phyloP scores from a whole-genome alignment of 2,113 vertebrate genomes.

The Engystomops pustulosus region DNA sequence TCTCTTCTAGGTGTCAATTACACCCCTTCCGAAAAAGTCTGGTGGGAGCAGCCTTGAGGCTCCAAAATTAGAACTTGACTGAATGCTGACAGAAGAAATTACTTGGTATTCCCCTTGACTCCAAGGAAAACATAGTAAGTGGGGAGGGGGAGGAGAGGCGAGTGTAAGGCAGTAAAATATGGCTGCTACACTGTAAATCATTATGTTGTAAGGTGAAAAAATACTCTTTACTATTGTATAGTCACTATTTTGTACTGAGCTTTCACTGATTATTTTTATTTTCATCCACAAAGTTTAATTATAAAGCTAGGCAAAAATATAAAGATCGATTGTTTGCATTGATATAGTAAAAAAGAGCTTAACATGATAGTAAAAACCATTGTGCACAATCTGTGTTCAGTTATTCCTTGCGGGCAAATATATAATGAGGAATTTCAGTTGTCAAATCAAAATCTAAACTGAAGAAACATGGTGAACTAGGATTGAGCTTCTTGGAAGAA shows the following conservation, averaged over 20 bases:
- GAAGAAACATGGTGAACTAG: no score
- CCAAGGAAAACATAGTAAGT: conserved; percentile 20
- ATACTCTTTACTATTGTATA: background rate
- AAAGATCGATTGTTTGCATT: no score
- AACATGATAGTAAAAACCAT: no score
- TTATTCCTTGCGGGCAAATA: no score
- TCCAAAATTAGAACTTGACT: conserved; percentile 50
- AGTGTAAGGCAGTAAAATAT: background rate
- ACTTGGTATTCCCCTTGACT: conserved; percentile 32
- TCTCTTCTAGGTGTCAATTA: conserved; percentile 38
- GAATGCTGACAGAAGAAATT: conserved; percentile 54
- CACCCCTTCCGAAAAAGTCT: conserved; percentile 50
- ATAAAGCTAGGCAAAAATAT: no score
- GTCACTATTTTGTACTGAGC: background rate
- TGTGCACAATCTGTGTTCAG: no score
- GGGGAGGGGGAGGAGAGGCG: background rate
- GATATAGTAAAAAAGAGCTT: no score
- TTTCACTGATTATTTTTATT: no score
- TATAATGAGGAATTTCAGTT: no score
- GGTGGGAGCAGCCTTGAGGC: conserved; percentile 40
- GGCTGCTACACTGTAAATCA: conserved; percentile 33
- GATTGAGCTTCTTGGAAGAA: no score
- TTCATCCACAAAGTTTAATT: no score
- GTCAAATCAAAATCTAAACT: no score
- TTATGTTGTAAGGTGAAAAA: conserved; percentile 7